phyloP scores from a whole-genome alignment of 2,797 vertebrate genomes.

The Rhabdomys pumilio region DNA sequence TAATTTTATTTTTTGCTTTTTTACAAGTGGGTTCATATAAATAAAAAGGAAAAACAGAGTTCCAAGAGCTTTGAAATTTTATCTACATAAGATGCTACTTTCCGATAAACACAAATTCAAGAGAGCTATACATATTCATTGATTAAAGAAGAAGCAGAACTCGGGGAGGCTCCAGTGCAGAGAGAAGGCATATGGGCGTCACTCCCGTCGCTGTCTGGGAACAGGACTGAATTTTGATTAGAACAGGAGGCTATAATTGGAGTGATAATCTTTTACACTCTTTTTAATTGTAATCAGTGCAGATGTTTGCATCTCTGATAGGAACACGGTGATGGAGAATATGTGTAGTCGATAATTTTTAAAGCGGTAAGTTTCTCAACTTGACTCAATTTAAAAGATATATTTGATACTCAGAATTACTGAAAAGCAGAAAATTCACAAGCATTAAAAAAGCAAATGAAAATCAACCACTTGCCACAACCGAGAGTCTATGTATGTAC shows the following conservation, averaged over 20 bases:
- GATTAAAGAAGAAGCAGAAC: slow-evolving; percentile 30
- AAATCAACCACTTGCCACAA: slow-evolving; percentile 25
- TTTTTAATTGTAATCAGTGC: slow-evolving; percentile 83
- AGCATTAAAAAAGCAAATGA: slow-evolving; percentile 49
- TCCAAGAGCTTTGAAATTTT: background rate
- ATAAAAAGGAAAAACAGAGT: slow-evolving; percentile 52
- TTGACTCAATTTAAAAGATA: slow-evolving; percentile 62
- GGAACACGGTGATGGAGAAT: slow-evolving; percentile 53
- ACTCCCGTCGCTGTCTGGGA: slow-evolving; percentile 27
- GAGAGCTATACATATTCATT: slow-evolving; percentile 42
- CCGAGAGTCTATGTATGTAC: background rate
- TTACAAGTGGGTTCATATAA: slow-evolving; percentile 4
- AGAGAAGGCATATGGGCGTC: slow-evolving; percentile 69
- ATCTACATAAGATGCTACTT: slow-evolving; percentile 48
- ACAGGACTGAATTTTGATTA: slow-evolving; percentile 80
- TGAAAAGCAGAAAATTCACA: slow-evolving; percentile 57
- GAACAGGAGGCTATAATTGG: slow-evolving; percentile 78
- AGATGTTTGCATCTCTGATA: slow-evolving; percentile 78
- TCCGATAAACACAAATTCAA: slow-evolving; percentile 52
- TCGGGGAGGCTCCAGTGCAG: slow-evolving; percentile 44
- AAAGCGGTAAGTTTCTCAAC: slow-evolving; percentile 59
- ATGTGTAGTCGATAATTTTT: slow-evolving; percentile 61
- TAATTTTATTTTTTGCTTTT: background rate
- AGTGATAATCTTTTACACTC: slow-evolving; percentile 78
- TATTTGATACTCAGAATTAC: slow-evolving; percentile 53